These are phyloP conservation scores for Corythaeola cristata DNA, from an alignment of 2,113 vertebrate species.

Conservation along the genomic window DNA sequence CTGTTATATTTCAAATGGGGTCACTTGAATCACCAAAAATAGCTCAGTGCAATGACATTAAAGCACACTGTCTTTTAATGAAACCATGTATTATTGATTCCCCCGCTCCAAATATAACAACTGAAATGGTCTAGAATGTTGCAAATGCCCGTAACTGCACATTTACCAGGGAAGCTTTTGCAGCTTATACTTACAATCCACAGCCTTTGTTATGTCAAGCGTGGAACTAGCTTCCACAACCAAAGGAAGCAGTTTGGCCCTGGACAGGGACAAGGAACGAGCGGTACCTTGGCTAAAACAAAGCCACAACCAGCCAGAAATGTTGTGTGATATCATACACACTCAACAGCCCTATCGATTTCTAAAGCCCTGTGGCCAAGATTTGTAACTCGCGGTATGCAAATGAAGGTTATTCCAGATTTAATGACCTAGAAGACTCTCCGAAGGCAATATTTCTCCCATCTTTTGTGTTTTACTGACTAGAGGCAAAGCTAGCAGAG, in stretches of 20 bases:
- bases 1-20: neutral
- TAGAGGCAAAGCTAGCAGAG: neutral
- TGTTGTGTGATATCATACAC: neutral
- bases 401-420: neutral
- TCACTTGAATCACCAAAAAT: neutral
- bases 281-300: neutral
- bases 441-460: neutral
- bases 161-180: neutral
- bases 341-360: neutral
- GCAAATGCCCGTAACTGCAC: neutral
- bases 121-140: neutral
- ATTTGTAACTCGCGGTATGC: neutral
- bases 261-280: neutral
- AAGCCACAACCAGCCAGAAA: neutral
- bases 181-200: neutral
- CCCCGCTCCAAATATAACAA: neutral
- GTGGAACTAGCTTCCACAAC: neutral
- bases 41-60: constrained; percentile 20
- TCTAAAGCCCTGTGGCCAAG: neutral
- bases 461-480: neutral
- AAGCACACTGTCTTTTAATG: constrained; percentile 37
- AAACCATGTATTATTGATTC: constrained; percentile 31
- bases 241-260: neutral
- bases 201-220: neutral
- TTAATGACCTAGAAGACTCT: neutral